Percentiles rank a stretch among this genome's conserved stretches.
Evolutionary conservation across 1,140 invertebrate genomes (phyloP).

Genomic region (Drosophila yakuba): DNA sequence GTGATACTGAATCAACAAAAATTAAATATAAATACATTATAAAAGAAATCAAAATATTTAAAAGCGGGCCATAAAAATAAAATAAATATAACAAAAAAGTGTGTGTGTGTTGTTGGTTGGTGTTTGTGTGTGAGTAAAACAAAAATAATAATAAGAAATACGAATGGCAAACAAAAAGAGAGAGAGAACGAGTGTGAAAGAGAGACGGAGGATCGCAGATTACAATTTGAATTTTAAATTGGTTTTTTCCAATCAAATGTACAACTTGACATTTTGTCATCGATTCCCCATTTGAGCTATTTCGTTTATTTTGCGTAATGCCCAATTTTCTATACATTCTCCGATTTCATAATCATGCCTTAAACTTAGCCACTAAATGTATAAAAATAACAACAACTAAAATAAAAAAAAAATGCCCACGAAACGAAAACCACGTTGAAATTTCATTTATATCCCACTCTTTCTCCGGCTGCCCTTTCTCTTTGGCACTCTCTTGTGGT

Average conservation of each 20-base stretch:
- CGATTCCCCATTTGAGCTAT: background rate
- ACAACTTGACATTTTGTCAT: constrained; percentile 13
- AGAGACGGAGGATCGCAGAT: constrained; percentile 23
- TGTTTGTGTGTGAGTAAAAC: constrained; percentile 23
- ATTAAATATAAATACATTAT: constrained; percentile 23
- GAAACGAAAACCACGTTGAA: constrained; percentile 68
- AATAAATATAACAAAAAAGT: constrained; percentile 9
- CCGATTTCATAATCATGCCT: constrained; percentile 59
- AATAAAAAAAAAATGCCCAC: constrained; percentile 12
- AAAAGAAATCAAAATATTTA: constrained; percentile 20
- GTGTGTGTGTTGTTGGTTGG: constrained; percentile 1
- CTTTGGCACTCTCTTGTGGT: constrained; percentile 14
- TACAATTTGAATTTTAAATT: constrained; percentile 28
- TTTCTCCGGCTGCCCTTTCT: constrained; percentile 1
- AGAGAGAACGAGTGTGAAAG: constrained; percentile 9
- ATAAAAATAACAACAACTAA: constrained; percentile 47
- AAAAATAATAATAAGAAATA: constrained; percentile 38
- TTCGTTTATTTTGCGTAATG: constrained; percentile 22
- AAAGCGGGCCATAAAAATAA: constrained; percentile 2
- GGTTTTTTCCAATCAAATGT: constrained; percentile 36
- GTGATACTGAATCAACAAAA: constrained; percentile 23
- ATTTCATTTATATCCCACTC: constrained; percentile 19
- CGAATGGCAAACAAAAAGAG: constrained; percentile 29
- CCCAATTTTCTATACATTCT: constrained; percentile 23
- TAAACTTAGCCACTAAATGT: constrained; percentile 47